Evolutionary conservation across 1,140 invertebrate genomes (phyloP), one percentile per base, ranked within the genome.

Genomic region (Apis laboriosa): DNA sequence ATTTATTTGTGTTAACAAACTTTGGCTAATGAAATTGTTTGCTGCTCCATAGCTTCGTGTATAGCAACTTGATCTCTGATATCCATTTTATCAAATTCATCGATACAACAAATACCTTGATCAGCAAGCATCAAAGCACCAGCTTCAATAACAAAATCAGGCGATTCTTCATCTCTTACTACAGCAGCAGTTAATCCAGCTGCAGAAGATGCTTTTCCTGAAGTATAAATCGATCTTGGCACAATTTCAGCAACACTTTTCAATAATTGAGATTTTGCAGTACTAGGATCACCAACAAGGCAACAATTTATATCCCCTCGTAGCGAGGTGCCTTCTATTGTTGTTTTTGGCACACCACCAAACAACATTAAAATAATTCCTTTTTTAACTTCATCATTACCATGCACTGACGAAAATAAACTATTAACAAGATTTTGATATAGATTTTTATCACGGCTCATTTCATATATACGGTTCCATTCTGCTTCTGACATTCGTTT

Each of bases 71-170:
- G 99, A 95, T 99, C 99, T 81, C 96, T 96, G 1, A 96, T 95
- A 93, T 99, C 99, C 99, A 99, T 99, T 95, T 99, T 99, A 92
- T 99, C 99, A 94, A 99, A 99, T 95, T 99, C 99, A 92, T 99
- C 99, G 88, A 99, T 99, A 92, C 99, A 99, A 93, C 99, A 99
- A 53, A 99, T 97, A 21, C 99, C 99, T 94, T 99, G 99, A 93
- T 99, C 99, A 0, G 99, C 99, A 88, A 99, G 95, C 99, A 99
- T 99, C 8, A 99, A 94, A 9, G 99, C 99, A 64, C 99, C 99
- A 34, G 99, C 99, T 95, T 99, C 99, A 81, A 99, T 99, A 2
- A 99, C 99, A 95, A 99, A 99, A 94, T 99, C 99, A 77, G 97
- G 97, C 11, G 98, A 98, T 93, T 99, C 99, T 93, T 99, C 99